phyloP scores from a whole-genome alignment of 2,797 vertebrate species.

The Hapalemur alaotrensis region DNA sequence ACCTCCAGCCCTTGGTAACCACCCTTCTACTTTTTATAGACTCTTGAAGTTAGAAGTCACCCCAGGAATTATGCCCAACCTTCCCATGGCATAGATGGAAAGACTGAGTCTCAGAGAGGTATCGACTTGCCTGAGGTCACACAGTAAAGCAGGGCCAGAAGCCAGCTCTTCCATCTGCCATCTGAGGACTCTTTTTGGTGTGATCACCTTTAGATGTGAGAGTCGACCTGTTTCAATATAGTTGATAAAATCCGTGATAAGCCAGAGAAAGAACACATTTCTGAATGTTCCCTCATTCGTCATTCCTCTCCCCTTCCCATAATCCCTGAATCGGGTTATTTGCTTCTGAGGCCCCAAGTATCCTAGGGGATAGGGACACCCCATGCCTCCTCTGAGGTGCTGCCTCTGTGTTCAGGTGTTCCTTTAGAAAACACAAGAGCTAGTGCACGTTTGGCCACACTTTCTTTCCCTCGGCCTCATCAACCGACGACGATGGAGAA shows the following conservation, averaged over 20 bases:
- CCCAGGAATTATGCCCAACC: neutral
- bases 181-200: neutral
- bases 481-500: neutral
- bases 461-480: neutral
- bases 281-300: neutral
- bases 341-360: neutral
- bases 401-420: slow-evolving; percentile 51
- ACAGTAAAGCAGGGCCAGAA: neutral
- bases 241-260: neutral
- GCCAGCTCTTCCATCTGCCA: neutral
- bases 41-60: neutral
- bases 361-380: too few relatives aligned
- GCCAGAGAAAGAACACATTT: neutral
- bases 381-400: neutral
- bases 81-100: neutral
- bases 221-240: neutral
- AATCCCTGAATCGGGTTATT: neutral
- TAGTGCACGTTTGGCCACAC: neutral
- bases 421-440: neutral
- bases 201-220: neutral
- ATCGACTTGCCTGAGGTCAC: neutral
- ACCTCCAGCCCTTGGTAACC: neutral
- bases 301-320: neutral
- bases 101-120: neutral
- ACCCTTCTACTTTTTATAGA: neutral